Evolutionary conservation across 1,140 invertebrate genomes (phyloP).

Genomic region (Colletes gigas): DNA sequence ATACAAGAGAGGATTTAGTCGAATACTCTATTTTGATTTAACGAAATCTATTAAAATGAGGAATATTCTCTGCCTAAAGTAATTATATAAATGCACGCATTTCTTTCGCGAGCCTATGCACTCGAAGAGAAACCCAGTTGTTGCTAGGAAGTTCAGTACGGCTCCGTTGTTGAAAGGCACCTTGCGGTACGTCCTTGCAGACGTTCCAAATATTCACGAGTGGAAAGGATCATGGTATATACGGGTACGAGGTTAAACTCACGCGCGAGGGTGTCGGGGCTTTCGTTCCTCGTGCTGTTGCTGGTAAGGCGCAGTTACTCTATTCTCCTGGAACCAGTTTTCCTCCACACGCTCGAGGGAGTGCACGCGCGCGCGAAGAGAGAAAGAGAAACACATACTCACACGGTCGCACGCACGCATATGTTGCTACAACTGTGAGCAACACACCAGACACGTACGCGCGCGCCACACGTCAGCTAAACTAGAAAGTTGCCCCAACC

Average conservation of each 20-base stretch:
- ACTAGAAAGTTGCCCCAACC: constrained; percentile 80
- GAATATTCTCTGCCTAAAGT: background rate
- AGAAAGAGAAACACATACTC: constrained; percentile 48
- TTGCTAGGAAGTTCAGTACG: constrained; percentile 18
- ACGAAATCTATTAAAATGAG: background rate
- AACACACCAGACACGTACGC: constrained; percentile 26
- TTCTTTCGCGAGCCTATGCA: constrained; percentile 4
- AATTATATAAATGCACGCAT: constrained; percentile 35
- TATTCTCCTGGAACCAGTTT: constrained; percentile 81
- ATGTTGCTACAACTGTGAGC: constrained; percentile 14
- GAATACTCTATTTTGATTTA: background rate
- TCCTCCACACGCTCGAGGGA: constrained; percentile 69
- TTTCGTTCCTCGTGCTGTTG: constrained; percentile 66
- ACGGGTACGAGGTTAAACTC: constrained; percentile 51
- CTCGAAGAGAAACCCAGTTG: constrained; percentile 19
- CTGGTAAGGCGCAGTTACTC: constrained; percentile 75
- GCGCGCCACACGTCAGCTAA: constrained; percentile 73
- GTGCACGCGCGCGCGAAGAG: constrained; percentile 24
- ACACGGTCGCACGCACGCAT: constrained; percentile 15
- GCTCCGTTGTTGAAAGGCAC: constrained; percentile 39
- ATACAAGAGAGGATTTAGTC: too few species aligned
- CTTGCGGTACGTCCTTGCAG: constrained; percentile 48
- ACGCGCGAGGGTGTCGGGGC: constrained; percentile 73
- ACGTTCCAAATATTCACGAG: constrained; percentile 49
- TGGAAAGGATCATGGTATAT: constrained; percentile 55